Base-by-base conservation (phyloP, 2,113 vertebrate species). In the Hoplias malabaricus region DNA sequence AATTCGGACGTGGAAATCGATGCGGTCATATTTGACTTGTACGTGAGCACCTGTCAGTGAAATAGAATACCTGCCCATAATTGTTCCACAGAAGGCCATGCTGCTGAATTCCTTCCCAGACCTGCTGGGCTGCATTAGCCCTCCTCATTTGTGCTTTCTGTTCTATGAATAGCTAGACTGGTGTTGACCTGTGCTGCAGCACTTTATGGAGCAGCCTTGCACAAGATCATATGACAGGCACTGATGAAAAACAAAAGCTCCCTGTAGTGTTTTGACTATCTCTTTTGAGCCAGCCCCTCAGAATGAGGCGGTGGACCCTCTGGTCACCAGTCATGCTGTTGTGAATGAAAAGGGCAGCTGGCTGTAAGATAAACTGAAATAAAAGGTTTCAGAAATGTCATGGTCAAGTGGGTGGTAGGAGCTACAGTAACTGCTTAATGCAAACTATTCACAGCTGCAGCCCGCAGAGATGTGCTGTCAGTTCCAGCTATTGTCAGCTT, bases 1-100 rank as follows among this genome's bases (percentile, higher is more conserved):
- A 83, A 27, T 77, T 66, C 69, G 33, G 54, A 65, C 14, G 36
- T 27, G 70, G 10, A 23, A 78, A 90, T 88, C 80, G 59, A 82
- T 86, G 40, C 31, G 80, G 72, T 50, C 36, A 34, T 74, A 54
- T 81, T 78, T 81, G 70, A 53, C 73, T 56, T 69, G 57, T 19
- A 23, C 31, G n/a, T 43, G 5, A 38, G 56, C 77, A 31, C 71
- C 85, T 83, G 83, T 81, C 77, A 74, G 42, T 56, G 63, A 76
- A 56, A 19, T 16, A 54, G 36, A 63, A 62, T 59, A 11, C 68
- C 42, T 56, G 31, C 16, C 14, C 33, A 19, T 19, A 13, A 1
- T 29, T 23, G 29, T 57, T 5, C 40, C 13, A 8, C 16, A 8
- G 29, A 31, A 12, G 11, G 53, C 1, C 40, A 29, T 16, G 19